Base-by-base conservation (phyloP, 2,888 invertebrate species). In the Mactromeris polynyma region DNA sequence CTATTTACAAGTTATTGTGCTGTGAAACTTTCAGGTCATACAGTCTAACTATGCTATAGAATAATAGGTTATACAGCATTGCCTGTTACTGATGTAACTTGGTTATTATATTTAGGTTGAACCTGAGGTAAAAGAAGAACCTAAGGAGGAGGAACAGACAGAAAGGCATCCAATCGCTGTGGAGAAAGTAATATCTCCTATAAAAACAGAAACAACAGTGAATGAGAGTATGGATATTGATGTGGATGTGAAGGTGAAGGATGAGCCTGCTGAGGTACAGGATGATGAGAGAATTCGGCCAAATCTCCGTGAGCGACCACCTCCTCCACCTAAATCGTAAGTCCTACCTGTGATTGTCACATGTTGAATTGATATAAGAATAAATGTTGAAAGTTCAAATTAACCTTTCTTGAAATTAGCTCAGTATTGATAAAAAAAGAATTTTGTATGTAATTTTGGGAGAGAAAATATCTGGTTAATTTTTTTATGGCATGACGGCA, bases 291-390 rank as follows among this genome's bases (percentile, higher is more conserved):
- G 83, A 19, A 69, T 46, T 36, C 83, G 87, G 64, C 87, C 87
- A 0, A 73, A 85, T 40, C 79, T 92, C 79, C 89, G 89, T 87
- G 88, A 92, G 84, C 81, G 87, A 85, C 87, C 83, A 26, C 81
- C 86, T 86, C 84, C 90, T 86, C 84, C 84, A 84, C 84, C 84
- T 54, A 89, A 88, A 88, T 87, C 89, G 92, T 90, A 83, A 64
- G 89, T 79, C 46, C 26, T 69, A 38, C 40, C 46, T 46, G 46
- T 46, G 46, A 46, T 46, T 46, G 46, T 46, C 46, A 46, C 46
- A 46, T 46, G 46, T 40, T 40, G 40, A 40, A 40, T 40, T 7
- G 11, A 40, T 40, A 11, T 40, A 40, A n/a, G n/a, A n/a, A n/a
- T n/a, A n/a, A n/a, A n/a, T n/a, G n/a, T n/a, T n/a, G n/a, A n/a